Evolutionary conservation across 2,797 vertebrate species (phyloP), one percentile per base, ranked within the genome.

Genomic region (Vespertilio murinus): DNA sequence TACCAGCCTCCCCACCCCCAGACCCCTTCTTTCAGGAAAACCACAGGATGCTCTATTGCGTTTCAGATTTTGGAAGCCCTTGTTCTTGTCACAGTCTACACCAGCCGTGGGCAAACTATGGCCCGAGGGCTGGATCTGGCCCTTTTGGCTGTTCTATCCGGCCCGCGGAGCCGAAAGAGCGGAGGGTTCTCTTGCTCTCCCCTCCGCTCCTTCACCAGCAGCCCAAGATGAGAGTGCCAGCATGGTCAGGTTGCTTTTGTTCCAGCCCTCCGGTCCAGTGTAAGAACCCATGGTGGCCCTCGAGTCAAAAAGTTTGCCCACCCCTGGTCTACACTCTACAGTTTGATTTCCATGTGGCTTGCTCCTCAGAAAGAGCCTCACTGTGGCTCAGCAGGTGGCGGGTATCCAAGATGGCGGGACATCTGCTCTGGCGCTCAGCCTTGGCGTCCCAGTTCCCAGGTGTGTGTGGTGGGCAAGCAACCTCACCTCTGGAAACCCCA

Each of bases 291-390:
- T n/a, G n/a, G n/a, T n/a, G n/a, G n/a, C n/a, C n/a, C n/a, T n/a
- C n/a, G n/a, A n/a, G n/a, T n/a, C n/a, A n/a, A n/a, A n/a, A n/a
- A n/a, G n/a, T n/a, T n/a, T n/a, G n/a, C n/a, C n/a, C n/a, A n/a
- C n/a, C n/a, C n/a, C n/a, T n/a, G n/a, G 2, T 22, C 25, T n/a
- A 0, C 1, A 4, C 3, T 17, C 1, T 30, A 0, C 8, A 2
- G 0, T 28, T 83, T 42, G 42, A 77, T n/a, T 85, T 78, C 52
- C 81, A 0, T 14, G 18, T n/a, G 20, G 38, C 7, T 3, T 8
- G 64, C 59, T 22, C 11, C n/a, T 40, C 9, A 75, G 67, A 77
- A 73, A 65, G 42, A 0, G 0, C 38, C 40, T 64, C 20, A 0
- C 25, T 78, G 65, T 18, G 28, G 5, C 77, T n/a, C 8, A 20